phyloP scores from a whole-genome alignment of 1,140 invertebrate species.

The Thalassaphorura encarpata region DNA sequence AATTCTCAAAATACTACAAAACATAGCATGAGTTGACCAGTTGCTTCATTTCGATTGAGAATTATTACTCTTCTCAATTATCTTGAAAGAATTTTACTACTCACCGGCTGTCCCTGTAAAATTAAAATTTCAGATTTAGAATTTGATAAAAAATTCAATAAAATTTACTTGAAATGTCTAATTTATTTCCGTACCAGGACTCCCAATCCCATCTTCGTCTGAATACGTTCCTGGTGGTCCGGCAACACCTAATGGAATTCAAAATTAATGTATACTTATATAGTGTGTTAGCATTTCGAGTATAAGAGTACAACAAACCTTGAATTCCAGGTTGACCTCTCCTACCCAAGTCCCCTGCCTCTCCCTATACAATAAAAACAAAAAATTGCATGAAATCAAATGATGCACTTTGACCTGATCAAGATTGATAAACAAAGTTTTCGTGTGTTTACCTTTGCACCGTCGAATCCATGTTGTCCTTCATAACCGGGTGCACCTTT shows the following conservation, averaged over 20 bases:
- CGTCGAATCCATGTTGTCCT: conserved; percentile 6
- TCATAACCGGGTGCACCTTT: conserved; percentile 29
- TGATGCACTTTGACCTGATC: neutral
- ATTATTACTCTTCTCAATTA: neutral
- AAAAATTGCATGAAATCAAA: neutral
- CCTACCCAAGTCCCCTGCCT: conserved; percentile 17
- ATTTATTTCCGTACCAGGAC: neutral
- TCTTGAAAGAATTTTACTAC: neutral
- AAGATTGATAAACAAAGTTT: neutral
- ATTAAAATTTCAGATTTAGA: neutral
- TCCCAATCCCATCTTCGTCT: neutral
- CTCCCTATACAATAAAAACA: conserved; percentile 8
- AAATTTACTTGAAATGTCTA: no score
- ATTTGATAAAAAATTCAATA: neutral
- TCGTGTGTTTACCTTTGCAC: conserved; percentile 7
- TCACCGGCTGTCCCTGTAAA: neutral
- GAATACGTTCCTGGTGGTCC: neutral
- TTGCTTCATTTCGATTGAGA: neutral
- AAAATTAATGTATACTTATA: neutral
- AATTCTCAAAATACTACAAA: neutral
- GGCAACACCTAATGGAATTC: neutral
- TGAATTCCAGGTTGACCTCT: conserved; percentile 22
- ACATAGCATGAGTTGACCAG: neutral
- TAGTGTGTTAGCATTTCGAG: no score
- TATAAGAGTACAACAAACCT: no score